A percentile compares a stretch with the other conserved stretches of the same genome.
phyloP scores from a whole-genome alignment of 2,888 invertebrate species.

The Hypsopygia costalis region DNA sequence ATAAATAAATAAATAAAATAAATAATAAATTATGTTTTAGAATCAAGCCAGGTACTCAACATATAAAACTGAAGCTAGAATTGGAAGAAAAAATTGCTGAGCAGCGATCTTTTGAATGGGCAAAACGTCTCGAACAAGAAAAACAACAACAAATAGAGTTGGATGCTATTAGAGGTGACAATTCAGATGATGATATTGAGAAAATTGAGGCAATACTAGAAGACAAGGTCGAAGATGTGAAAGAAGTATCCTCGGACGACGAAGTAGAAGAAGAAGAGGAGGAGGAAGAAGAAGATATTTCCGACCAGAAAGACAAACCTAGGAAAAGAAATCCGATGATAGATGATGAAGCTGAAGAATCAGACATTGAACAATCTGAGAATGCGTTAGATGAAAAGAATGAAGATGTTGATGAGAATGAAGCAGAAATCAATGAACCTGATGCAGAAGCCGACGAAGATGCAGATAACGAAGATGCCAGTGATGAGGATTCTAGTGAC shows the following conservation, averaged over 20 bases:
- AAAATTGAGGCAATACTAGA: conserved; percentile 60
- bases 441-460: conserved; percentile 38
- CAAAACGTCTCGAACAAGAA: conserved; percentile 80
- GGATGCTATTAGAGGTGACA: conserved; percentile 46
- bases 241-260: conserved; percentile 67
- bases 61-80: conserved; percentile 85
- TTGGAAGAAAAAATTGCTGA: conserved; percentile 86
- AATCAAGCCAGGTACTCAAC: conserved; percentile 85
- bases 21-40: conserved; percentile 45
- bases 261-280: conserved; percentile 64
- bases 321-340: conserved; percentile 60
- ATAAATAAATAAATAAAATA: too few species aligned
- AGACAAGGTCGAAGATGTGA: conserved; percentile 44
- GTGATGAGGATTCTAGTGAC: conserved; percentile 39
- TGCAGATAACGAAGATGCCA: conserved; percentile 35
- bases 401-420: conserved; percentile 27
- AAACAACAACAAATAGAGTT: conserved; percentile 63
- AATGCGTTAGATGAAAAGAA: conserved; percentile 16
- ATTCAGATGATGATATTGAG: conserved; percentile 60
- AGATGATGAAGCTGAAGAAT: conserved; percentile 75
- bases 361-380: conserved; percentile 56
- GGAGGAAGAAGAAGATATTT: conserved; percentile 47
- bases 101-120: conserved; percentile 85
- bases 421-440: conserved; percentile 25
- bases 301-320: conserved; percentile 54